Conservation (phyloP, 2,888 invertebrate species). For the Ophion ellenae region DNA sequence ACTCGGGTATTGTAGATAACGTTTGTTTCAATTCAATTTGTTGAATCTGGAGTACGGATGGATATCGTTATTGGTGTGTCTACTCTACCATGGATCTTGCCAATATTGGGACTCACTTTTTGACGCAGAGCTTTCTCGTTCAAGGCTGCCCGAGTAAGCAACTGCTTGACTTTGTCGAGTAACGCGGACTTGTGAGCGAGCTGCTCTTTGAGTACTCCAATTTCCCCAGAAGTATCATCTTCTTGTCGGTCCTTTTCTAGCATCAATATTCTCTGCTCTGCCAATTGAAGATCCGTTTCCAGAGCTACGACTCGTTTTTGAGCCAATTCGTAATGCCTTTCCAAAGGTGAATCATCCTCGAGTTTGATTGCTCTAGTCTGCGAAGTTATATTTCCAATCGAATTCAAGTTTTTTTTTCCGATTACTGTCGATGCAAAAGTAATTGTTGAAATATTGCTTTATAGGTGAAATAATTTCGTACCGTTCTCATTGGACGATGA, state of each 20-base stretch:
- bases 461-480: conserved; percentile 4
- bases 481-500: conserved; percentile 60
- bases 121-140: conserved; percentile 88
- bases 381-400: conserved; percentile 2
- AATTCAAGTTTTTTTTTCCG: neutral
- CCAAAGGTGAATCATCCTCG: conserved; percentile 53
- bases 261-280: conserved; percentile 76
- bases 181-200: conserved; percentile 86
- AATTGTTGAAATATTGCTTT: neutral
- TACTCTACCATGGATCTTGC: neutral
- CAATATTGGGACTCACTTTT: conserved; percentile 83
- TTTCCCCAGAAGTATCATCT: conserved; percentile 83
- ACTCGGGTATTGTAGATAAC: conserved; percentile 79
- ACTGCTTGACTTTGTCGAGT: conserved; percentile 87
- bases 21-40: conserved; percentile 78
- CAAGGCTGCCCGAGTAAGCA: conserved; percentile 87
- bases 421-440: neutral
- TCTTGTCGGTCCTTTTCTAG: conserved; percentile 82
- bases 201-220: conserved; percentile 85
- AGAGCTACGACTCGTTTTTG: conserved; percentile 75
- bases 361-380: conserved; percentile 49
- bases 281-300: conserved; percentile 78
- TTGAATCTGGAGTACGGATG: conserved; percentile 73
- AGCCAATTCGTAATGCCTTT: conserved; percentile 74
- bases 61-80: neutral